Evolutionary conservation across 1,140 invertebrate genomes (phyloP).

Genomic region (Atta colombica): DNA sequence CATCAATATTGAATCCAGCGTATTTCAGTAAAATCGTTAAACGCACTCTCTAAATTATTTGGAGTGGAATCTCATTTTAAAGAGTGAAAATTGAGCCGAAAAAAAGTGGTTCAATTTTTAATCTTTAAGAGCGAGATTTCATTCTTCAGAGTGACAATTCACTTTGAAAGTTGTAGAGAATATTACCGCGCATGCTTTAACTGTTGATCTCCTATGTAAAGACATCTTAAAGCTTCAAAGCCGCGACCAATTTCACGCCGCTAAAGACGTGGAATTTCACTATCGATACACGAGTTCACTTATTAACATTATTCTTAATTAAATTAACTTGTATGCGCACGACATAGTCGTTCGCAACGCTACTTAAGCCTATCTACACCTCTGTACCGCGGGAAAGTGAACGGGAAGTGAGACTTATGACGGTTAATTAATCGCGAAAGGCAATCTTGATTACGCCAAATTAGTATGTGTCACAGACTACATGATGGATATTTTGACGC

Average conservation of each 20-base stretch:
- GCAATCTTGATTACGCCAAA: conserved; percentile 49
- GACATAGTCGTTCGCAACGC: not conserved
- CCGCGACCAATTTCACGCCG: not conserved
- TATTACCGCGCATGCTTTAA: too few relatives aligned
- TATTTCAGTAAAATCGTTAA: too few relatives aligned
- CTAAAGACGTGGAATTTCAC: not conserved
- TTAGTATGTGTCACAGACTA: conserved; percentile 42
- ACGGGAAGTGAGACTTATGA: conserved; percentile 12
- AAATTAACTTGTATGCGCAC: not conserved
- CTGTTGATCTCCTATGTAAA: too few relatives aligned
- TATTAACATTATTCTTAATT: conserved; percentile 20
- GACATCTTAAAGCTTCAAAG: not conserved
- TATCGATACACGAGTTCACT: conserved; percentile 9
- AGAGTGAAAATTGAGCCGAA: too few relatives aligned
- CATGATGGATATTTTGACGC: conserved; percentile 41
- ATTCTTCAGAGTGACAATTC: too few relatives aligned
- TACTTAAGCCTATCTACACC: not conserved
- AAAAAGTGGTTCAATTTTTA: too few relatives aligned
- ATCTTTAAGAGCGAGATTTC: too few relatives aligned
- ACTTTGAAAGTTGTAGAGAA: too few relatives aligned
- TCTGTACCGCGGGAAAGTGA: conserved; percentile 38
- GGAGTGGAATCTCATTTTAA: too few relatives aligned
- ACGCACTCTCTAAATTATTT: too few relatives aligned
- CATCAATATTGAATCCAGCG: too few relatives aligned
- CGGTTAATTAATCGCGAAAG: conserved; percentile 40